A percentile compares a stretch with the other conserved stretches of the same genome.
phyloP scores from a whole-genome alignment of 2,113 vertebrate species.

The Chlorodrepanis virens region DNA sequence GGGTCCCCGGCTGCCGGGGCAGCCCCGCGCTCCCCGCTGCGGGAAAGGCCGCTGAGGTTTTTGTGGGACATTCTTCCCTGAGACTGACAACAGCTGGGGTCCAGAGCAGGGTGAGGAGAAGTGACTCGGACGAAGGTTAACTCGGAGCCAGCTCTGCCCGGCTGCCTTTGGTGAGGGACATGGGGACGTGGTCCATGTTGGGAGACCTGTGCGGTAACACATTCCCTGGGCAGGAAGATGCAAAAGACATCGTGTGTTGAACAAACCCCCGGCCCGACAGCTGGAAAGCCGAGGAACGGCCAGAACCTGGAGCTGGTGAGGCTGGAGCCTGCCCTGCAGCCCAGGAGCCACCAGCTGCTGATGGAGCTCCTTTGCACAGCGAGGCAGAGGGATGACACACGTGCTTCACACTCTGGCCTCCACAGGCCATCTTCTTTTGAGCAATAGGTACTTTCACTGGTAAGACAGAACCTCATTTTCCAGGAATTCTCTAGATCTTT shows the following conservation, averaged over 20 bases:
- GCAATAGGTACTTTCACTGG: accelerated
- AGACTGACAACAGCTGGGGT: too few relatives aligned
- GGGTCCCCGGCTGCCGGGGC: not conserved
- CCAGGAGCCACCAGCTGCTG: accelerated
- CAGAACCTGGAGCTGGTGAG: accelerated
- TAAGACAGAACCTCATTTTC: not conserved
- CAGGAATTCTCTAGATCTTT: not conserved
- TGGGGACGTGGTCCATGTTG: accelerated
- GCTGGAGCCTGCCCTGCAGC: not conserved
- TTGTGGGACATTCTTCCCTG: not conserved
- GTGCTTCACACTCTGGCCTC: not conserved
- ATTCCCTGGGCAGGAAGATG: accelerated
- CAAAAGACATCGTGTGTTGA: too few relatives aligned
- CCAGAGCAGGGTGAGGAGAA: not conserved
- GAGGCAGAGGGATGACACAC: not conserved
- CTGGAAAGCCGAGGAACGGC: not conserved
- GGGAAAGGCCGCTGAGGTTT: not conserved
- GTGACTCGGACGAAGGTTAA: accelerated
- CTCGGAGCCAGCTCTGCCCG: not conserved
- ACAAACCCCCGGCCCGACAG: not conserved
- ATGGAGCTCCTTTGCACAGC: accelerated
- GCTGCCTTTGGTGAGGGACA: not conserved
- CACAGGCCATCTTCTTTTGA: not conserved
- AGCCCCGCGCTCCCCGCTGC: not conserved
- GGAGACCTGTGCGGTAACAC: accelerated